Percentiles rank a stretch among this genome's conserved stretches.
These are phyloP conservation scores for Palythoa heliodiscus DNA, from an alignment of 92 coral and sea anemone genomes.

Conservation along the genomic window DNA sequence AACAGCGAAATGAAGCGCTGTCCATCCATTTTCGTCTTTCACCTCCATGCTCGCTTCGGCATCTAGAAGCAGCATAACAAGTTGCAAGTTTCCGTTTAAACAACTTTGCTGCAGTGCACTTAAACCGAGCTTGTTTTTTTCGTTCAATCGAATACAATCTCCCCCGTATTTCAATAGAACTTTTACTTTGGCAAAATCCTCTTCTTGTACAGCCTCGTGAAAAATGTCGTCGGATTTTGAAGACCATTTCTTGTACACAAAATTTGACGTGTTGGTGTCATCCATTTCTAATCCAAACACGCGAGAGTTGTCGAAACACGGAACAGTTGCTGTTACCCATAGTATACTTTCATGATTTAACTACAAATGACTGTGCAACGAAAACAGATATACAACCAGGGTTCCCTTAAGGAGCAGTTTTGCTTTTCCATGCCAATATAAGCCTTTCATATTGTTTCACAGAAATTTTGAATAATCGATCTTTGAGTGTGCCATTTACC, in stretches of 20 bases:
- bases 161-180: slow-evolving; percentile 83
- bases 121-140: slow-evolving; percentile 69
- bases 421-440: background rate
- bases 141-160: slow-evolving; percentile 68
- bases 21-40: slow-evolving; percentile 70
- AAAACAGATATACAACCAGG: background rate
- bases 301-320: background rate
- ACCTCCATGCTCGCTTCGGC: slow-evolving; percentile 73
- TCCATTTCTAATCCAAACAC: slow-evolving; percentile 20
- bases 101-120: slow-evolving; percentile 86
- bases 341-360: background rate
- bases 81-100: slow-evolving; percentile 55
- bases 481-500: background rate
- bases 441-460: background rate
- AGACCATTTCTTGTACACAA: slow-evolving; percentile 24
- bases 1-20: slow-evolving; percentile 73
- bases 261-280: background rate
- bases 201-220: slow-evolving; percentile 77
- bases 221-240: slow-evolving; percentile 68
- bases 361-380: background rate
- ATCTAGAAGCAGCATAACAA: slow-evolving; percentile 67
- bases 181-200: slow-evolving; percentile 78
- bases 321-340: slow-evolving; percentile 13
- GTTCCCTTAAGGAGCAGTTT: background rate
- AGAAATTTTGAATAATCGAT: background rate